A percentile compares a stretch with the other conserved stretches of the same genome.
Conservation (phyloP, 1,140 invertebrate species). For the Holotrichia oblita region DNA sequence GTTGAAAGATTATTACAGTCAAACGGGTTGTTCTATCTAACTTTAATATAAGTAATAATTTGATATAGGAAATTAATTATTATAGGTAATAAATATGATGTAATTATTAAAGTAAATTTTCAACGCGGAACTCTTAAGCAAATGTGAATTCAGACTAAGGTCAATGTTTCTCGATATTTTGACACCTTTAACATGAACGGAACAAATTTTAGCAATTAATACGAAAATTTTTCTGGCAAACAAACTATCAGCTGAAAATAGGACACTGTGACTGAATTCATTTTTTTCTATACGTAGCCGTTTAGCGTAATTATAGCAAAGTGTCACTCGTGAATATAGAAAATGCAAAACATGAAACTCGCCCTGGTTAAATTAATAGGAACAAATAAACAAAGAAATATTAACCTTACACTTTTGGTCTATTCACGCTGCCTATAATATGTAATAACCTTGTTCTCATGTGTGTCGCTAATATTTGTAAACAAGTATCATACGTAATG, state of each 20-base stretch:
- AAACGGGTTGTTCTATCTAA: not conserved
- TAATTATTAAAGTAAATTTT: not conserved
- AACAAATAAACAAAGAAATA: not conserved
- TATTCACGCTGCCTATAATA: not conserved
- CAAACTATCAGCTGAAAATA: not conserved
- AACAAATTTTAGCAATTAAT: slow-evolving; percentile 4
- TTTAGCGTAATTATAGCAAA: not conserved
- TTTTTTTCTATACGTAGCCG: not conserved
- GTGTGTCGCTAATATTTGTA: not conserved
- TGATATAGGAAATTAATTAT: not conserved
- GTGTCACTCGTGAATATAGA: not conserved
- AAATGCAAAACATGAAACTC: not conserved
- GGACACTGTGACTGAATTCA: not conserved
- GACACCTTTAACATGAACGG: not conserved
- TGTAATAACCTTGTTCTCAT: not conserved
- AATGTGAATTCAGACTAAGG: not conserved
- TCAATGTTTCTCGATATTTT: not conserved
- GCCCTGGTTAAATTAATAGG: not conserved
- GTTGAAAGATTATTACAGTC: not conserved
- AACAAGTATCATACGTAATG: not conserved
- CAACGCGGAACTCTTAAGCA: not conserved
- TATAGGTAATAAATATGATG: not conserved
- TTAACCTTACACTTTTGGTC: too few species aligned
- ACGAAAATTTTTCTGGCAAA: not conserved
- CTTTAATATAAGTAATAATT: not conserved